Evolutionary conservation across 1,140 invertebrate genomes (phyloP).

Genomic region (Plutomurus gul): DNA sequence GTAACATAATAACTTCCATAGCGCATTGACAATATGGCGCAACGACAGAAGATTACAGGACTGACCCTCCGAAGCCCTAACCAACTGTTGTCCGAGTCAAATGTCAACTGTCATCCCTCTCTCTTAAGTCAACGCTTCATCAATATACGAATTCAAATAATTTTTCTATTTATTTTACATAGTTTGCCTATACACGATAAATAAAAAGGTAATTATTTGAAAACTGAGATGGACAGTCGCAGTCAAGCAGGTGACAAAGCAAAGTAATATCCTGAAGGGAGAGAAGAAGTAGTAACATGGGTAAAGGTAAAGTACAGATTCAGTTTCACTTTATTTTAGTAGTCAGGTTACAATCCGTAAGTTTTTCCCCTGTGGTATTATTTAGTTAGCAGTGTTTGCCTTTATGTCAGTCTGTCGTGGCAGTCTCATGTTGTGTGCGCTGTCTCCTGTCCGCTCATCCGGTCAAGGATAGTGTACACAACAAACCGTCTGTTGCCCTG

Average conservation of each 20-base stretch:
- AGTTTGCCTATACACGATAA: no score
- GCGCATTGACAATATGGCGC: background rate
- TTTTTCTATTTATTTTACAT: no score
- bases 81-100: constrained; percentile 14
- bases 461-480: no score
- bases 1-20: no score
- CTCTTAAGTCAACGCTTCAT: no score
- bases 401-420: background rate
- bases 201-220: no score
- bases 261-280: no score
- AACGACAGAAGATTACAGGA: background rate
- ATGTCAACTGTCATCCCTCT: background rate
- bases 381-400: background rate
- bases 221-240: no score
- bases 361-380: background rate
- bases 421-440: background rate
- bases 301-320: background rate
- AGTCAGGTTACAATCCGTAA: no score
- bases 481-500: no score
- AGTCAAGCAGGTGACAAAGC: background rate
- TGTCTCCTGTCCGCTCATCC: background rate
- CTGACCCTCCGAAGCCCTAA: background rate
- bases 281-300: no score
- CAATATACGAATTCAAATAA: no score
- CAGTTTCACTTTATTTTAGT: background rate